A percentile compares a stretch with the other conserved stretches of the same genome.
Evolutionary conservation across 2,888 invertebrate species (phyloP).

Genomic region (Suillia variegata): DNA sequence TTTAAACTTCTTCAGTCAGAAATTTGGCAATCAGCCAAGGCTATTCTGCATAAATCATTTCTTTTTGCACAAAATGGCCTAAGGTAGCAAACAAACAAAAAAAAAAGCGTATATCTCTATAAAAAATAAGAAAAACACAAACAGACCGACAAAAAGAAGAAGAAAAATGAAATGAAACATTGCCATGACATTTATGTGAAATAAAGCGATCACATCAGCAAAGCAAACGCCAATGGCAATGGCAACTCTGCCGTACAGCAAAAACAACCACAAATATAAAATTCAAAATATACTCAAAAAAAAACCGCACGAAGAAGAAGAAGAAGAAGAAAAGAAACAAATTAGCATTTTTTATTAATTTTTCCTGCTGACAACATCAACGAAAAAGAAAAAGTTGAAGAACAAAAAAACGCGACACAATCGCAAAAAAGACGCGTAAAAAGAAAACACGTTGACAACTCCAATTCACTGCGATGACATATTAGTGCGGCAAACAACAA

Average conservation of each 20-base stretch:
- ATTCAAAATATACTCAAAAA: neutral
- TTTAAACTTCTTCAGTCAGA: too few relatives aligned
- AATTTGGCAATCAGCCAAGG: too few relatives aligned
- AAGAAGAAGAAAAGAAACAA: neutral
- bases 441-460: neutral
- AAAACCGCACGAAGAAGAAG: neutral
- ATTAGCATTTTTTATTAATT: neutral
- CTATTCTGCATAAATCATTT: slow-evolving; percentile 2
- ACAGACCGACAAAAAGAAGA: neutral
- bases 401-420: neutral
- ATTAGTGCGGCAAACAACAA: neutral
- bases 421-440: neutral
- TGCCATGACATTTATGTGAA: slow-evolving; percentile 1
- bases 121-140: neutral
- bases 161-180: neutral
- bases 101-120: too few relatives aligned
- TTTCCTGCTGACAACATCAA: slow-evolving; percentile 11
- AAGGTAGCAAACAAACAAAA: neutral
- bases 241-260: neutral
- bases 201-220: slow-evolving; percentile 1
- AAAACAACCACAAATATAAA: neutral
- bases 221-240: neutral
- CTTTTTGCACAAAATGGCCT: neutral
- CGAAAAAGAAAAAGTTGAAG: slow-evolving; percentile 7
- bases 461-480: slow-evolving; percentile 11